A percentile compares a stretch with the other conserved stretches of the same genome.
These are phyloP conservation scores for Torymus aiolomorphi DNA, from an alignment of 2,888 invertebrate species.

Conservation along the genomic window DNA sequence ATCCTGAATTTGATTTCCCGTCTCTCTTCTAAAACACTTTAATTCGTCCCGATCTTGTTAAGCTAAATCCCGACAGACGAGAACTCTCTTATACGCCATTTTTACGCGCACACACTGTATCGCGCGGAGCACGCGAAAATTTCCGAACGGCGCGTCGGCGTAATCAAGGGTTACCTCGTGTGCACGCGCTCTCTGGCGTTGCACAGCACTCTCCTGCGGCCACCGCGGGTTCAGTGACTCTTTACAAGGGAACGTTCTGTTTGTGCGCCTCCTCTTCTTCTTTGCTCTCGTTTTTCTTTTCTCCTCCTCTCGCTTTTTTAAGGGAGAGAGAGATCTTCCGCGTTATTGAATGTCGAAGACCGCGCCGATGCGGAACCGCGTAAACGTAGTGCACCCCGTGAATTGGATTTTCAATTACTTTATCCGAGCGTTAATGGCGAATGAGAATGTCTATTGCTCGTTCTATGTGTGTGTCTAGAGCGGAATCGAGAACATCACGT, in stretches of 20 bases:
- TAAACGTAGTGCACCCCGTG: conserved; percentile 43
- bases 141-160: background rate
- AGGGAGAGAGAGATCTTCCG: conserved; percentile 14
- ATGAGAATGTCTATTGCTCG: too few relatives aligned
- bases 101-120: too few relatives aligned
- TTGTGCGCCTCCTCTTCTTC: conserved; percentile 10
- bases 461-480: too few relatives aligned
- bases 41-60: too few relatives aligned
- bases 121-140: background rate
- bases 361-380: conserved; percentile 38
- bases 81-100: too few relatives aligned
- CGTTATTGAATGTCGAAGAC: conserved; percentile 26
- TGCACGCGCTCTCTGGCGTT: too few relatives aligned
- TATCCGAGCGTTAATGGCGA: conserved; percentile 45
- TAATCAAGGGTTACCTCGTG: too few relatives aligned
- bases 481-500: too few relatives aligned
- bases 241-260: conserved; percentile 31
- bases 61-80: too few relatives aligned
- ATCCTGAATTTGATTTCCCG: too few relatives aligned
- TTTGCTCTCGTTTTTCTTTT: conserved; percentile 7
- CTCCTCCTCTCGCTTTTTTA: background rate
- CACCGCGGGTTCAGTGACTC: conserved; percentile 25
- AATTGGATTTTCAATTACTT: conserved; percentile 58
- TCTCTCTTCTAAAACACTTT: too few relatives aligned
- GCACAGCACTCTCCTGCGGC: too few relatives aligned